phyloP scores from a whole-genome alignment of 2,113 vertebrate species.

The Oxyruncus cristatus region DNA sequence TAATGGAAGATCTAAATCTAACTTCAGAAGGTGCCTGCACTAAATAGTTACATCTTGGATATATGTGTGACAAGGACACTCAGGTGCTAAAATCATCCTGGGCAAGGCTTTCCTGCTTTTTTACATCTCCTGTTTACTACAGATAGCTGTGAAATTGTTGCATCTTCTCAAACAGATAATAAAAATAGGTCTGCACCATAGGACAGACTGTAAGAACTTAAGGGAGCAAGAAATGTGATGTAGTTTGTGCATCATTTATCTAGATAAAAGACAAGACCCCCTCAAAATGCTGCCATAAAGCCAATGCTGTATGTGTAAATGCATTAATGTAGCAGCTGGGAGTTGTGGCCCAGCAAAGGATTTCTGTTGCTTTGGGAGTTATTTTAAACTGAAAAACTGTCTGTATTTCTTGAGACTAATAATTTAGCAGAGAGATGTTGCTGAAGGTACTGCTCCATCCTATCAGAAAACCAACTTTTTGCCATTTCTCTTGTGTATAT shows the following conservation, averaged over 20 bases:
- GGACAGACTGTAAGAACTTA: not conserved
- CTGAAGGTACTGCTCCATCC: not conserved
- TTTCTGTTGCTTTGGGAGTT: not conserved
- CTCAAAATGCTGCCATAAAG: not conserved
- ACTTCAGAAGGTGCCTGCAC: not conserved
- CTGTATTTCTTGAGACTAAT: not conserved
- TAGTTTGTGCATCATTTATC: not conserved
- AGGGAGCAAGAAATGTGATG: not conserved
- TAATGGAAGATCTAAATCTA: not conserved
- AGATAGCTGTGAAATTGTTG: not conserved
- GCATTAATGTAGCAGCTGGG: not conserved
- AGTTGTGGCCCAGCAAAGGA: not conserved
- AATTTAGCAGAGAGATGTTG: not conserved
- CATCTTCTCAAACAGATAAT: not conserved
- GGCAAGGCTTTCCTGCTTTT: not conserved
- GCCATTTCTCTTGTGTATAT: not conserved
- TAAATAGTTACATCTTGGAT: not conserved
- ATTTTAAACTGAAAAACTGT: not conserved
- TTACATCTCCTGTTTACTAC: not conserved
- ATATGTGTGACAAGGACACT: not conserved
- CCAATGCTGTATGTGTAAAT: rapidly evolving
- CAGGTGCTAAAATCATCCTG: not conserved
- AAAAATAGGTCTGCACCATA: not conserved
- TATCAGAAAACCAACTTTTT: not conserved
- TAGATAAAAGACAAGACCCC: not conserved